These are phyloP conservation scores for Ispidina lecontei DNA, from an alignment of 2,797 vertebrate species.

Conservation along the genomic window DNA sequence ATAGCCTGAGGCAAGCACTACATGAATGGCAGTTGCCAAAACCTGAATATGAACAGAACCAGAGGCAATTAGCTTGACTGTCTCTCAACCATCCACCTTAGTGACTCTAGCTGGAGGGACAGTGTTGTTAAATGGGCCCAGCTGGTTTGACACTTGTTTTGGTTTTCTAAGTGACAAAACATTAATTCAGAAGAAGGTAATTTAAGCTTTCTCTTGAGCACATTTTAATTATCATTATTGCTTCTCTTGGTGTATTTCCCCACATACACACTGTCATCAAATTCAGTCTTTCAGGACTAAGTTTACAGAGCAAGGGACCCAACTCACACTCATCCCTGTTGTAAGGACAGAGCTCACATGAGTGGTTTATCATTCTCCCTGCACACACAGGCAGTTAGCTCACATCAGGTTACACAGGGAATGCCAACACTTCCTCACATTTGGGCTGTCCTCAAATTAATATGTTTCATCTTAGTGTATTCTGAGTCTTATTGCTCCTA, in stretches of 20 bases:
- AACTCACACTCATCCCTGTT: neutral
- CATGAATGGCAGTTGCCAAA: neutral
- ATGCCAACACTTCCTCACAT: neutral
- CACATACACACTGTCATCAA: neutral
- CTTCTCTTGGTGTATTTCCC: neutral
- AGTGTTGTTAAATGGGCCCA: neutral
- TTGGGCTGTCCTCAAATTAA: neutral
- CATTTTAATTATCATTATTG: neutral
- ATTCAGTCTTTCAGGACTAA: neutral
- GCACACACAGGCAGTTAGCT: neutral
- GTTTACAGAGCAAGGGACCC: neutral
- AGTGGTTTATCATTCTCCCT: neutral
- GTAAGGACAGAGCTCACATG: neutral
- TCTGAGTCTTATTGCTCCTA: neutral
- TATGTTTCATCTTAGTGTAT: neutral
- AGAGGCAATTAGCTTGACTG: neutral
- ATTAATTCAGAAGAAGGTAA: neutral
- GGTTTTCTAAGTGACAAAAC: conserved; percentile 14
- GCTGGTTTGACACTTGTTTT: neutral
- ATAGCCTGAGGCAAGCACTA: neutral
- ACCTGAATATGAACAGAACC: neutral
- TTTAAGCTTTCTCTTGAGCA: conserved; percentile 8
- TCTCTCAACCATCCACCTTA: neutral
- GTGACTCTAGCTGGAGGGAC: neutral
- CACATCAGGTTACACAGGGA: neutral